These are phyloP conservation scores for Platycheirus rosarum DNA, from an alignment of 2,888 invertebrate species.

Conservation along the genomic window DNA sequence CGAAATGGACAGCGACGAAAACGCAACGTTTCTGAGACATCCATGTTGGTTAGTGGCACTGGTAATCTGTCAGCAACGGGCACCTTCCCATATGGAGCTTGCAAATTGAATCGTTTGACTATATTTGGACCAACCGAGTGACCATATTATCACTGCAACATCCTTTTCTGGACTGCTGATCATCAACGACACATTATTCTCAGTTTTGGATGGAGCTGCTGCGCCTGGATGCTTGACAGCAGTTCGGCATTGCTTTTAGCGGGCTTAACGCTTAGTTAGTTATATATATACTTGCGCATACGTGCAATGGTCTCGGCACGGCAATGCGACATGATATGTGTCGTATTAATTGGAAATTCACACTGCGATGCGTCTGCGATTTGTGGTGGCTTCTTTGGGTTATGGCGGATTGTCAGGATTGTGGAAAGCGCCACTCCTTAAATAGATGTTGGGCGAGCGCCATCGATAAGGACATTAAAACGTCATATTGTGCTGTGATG, in stretches of 20 bases:
- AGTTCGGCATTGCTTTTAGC: conserved; percentile 37
- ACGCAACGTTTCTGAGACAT: conserved; percentile 68
- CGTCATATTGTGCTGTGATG: conserved; percentile 63
- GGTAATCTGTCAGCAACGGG: conserved; percentile 70
- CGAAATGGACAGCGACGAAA: conserved; percentile 20
- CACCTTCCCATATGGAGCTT: conserved; percentile 75
- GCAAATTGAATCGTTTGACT: conserved; percentile 81
- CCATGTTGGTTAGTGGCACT: conserved; percentile 74
- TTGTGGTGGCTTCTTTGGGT: conserved; percentile 56
- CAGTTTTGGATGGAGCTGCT: conserved; percentile 41
- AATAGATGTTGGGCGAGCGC: conserved; percentile 64
- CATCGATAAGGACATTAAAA: conserved; percentile 61
- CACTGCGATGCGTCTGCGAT: conserved; percentile 61
- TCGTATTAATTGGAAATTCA: conserved; percentile 73
- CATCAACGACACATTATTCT: conserved; percentile 75
- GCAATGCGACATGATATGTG: conserved; percentile 73
- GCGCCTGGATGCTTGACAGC: conserved; percentile 43
- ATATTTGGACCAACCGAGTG: conserved; percentile 81
- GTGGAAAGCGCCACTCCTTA: conserved; percentile 73
- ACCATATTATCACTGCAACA: conserved; percentile 81
- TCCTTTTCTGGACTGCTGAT: conserved; percentile 78
- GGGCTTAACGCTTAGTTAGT: conserved; percentile 24
- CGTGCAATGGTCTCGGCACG: conserved; percentile 47
- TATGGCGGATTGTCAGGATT: conserved; percentile 21
- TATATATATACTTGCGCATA: conserved; percentile 9